Base-by-base conservation (phyloP, 2,113 vertebrate genomes). In the Mixornis gularis region DNA sequence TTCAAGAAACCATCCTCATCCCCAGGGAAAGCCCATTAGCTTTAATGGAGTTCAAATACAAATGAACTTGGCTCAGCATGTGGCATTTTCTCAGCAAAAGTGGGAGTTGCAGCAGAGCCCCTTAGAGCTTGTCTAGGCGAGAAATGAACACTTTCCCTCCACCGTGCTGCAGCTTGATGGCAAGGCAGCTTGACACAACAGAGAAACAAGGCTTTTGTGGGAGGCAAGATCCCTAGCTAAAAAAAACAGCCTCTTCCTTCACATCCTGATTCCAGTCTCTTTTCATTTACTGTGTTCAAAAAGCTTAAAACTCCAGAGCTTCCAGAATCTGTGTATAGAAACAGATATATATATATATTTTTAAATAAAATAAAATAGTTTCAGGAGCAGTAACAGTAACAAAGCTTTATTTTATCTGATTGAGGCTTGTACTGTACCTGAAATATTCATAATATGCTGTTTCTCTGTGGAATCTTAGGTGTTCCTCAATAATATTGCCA, bases 51-150 rank as follows among this genome's bases (percentile, higher is more conserved):
- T 53, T 89, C 3, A 64, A 79, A 84, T 40, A 74, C 64, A 88
- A 93, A 93, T 87, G 77, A 88, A 90, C 72, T 81, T 86, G 64
- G 64, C 86, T 89, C 88, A 94, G 83, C 69, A 24, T 66, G 83
- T 84, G 92, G 73, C 88, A 58, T 84, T 94, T 94, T 87, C 86
- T 94, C 83, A 68, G 69, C 56, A 53, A 7, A 94, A 92, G 36
- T 48, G 65, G 0, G 1, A 74, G 69, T 27, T 74, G 69, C 69
- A 81, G 69, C 83, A 88, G 69, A 88, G 65, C 32, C 79, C 64
- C 58, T 93, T 18, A 12, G 36, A 93, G 69, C 85, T 64, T 74
- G 43, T 56, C 68, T 80, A 3, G 86, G 76, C 3, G 1, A 87
- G 85, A 90, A 95, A 91, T 36, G n/a, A 94, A 51, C 71, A 17